Base-by-base conservation (phyloP, 2,797 vertebrate species). In the Chelmon rostratus region DNA sequence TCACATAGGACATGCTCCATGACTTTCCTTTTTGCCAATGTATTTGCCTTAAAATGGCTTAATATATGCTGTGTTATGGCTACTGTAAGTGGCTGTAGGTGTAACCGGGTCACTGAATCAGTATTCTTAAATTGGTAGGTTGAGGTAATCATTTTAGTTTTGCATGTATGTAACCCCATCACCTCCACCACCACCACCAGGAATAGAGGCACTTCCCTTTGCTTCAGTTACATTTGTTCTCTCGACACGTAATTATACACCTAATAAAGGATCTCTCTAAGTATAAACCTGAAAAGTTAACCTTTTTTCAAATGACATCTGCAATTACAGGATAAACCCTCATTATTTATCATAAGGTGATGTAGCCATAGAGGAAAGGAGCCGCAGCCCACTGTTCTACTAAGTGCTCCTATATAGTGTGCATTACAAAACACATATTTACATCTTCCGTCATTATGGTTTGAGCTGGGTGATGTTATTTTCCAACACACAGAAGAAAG, bases 401-500 rank as follows among this genome's bases (percentile, higher is more conserved):
- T 52, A n/a, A 52, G 59, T 37, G 15, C 74, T 73, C 82, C 50
- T 73, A 54, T 38, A 44, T 16, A 47, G 47, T 80, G 10, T 70
- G 61, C 50, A 75, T 82, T 73, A 73, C 63, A 76, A 76, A 82
- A 71, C 50, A 50, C 67, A 65, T 80, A 28, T 71, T 79, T 61
- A 59, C 69, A 49, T 82, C 61, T 72, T 68, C 56, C 85, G 81
- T 79, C 70, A 73, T 90, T 85, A 78, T 59, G 47, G 74, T 78
- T 62, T 82, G 64, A 35, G 49, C 56, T 49, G 63, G 73, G 44
- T 68, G 42, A 53, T 88, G 77, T 85, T 83, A 66, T 91, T 81
- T 88, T 79, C 73, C 63, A 78, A 67, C 64, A 79, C 72, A 73
- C 44, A 86, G 56, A 83, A 69, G 68, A 91, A 77, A 83, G 62